Conservation (phyloP, 2,888 invertebrate species). For the Mythimna pallens region DNA sequence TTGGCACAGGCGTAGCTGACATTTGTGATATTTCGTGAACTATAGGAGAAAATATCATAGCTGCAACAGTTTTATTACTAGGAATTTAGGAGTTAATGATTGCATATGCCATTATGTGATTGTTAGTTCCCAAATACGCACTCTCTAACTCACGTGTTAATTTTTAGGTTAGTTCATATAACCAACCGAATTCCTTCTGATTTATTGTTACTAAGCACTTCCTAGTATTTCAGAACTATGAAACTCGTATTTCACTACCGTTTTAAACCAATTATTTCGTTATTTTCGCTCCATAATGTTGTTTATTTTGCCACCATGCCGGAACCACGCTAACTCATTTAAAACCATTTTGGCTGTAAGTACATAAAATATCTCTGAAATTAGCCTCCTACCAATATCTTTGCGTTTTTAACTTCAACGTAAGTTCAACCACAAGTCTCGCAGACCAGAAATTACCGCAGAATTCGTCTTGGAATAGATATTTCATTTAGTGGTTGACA, state of each 20-base stretch:
- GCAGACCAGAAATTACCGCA: background rate
- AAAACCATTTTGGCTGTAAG: background rate
- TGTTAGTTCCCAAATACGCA: background rate
- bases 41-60: conserved; percentile 4
- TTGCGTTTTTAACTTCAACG: background rate
- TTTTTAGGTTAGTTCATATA: conserved; percentile 53
- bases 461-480: no score
- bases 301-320: conserved; percentile 27
- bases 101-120: background rate
- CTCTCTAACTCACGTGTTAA: conserved; percentile 16
- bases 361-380: background rate
- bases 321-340: conserved; percentile 26
- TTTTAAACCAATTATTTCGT: background rate
- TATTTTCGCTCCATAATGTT: background rate
- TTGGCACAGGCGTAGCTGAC: conserved; percentile 63
- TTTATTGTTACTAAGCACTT: background rate
- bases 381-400: background rate
- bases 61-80: background rate
- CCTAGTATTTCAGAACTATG: background rate
- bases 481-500: background rate
- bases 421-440: background rate
- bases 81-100: background rate
- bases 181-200: background rate
- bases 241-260: background rate
- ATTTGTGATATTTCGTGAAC: conserved; percentile 65